Conservation (phyloP, 2,888 invertebrate genomes). For the Apamea epomidion region DNA sequence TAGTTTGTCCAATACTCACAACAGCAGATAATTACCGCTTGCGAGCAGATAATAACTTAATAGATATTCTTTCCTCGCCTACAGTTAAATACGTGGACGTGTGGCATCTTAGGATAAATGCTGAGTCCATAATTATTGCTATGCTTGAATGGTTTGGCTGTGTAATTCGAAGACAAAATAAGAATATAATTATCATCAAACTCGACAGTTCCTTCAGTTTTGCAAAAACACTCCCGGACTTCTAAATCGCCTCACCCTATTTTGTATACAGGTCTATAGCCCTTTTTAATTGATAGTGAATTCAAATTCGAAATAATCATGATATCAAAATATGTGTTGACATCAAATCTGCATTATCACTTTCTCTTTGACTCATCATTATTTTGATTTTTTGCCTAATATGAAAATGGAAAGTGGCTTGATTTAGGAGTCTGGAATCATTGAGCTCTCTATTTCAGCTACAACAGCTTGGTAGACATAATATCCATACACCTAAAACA, state of each 20-base stretch:
- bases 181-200: not conserved
- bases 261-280: not conserved
- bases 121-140: slow-evolving; percentile 37
- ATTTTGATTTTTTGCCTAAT: not conserved
- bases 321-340: not conserved
- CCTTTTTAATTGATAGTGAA: not conserved
- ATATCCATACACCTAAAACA: not conserved
- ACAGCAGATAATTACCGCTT: slow-evolving; percentile 45
- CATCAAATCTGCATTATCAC: not conserved
- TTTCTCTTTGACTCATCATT: not conserved
- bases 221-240: not conserved
- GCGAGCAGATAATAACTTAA: slow-evolving; percentile 60
- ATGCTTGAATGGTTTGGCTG: slow-evolving; percentile 25
- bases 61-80: slow-evolving; percentile 48
- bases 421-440: not conserved
- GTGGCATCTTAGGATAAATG: slow-evolving; percentile 35
- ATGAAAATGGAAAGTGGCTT: not conserved
- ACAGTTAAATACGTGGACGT: slow-evolving; percentile 35
- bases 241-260: not conserved
- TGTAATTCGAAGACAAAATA: slow-evolving; percentile 19
- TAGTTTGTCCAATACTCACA: slow-evolving; percentile 36
- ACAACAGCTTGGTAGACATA: not conserved
- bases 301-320: not conserved
- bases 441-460: not conserved
- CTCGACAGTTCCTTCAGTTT: slow-evolving; percentile 2